Percentiles rank a stretch among this genome's conserved stretches.
phyloP scores from a whole-genome alignment of 2,797 vertebrate genomes.

The Tenualosa ilisha region DNA sequence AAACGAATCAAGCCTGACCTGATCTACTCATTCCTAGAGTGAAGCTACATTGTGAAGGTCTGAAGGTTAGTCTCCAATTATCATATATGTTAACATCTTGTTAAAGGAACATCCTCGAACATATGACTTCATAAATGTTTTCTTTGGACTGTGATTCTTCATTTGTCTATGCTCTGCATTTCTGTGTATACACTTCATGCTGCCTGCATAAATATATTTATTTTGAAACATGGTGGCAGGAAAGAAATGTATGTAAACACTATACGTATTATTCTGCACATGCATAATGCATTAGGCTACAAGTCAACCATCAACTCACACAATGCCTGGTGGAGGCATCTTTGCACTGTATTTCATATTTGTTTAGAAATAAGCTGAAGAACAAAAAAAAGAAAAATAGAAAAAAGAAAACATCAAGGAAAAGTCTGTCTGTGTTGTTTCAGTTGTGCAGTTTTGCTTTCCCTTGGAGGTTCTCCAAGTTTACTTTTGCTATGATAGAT shows the following conservation, averaged over 20 bases:
- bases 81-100: neutral
- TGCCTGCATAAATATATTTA: neutral
- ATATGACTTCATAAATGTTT: neutral
- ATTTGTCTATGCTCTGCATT: neutral
- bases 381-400: neutral
- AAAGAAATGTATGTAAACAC: neutral
- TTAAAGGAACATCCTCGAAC: neutral
- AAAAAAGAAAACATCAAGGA: neutral
- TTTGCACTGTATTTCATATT: neutral
- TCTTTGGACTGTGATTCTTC: neutral
- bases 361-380: slow-evolving; percentile 14
- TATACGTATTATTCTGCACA: neutral
- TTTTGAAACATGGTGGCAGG: neutral
- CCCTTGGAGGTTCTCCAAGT: neutral
- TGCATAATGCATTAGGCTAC: slow-evolving; percentile 6
- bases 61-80: neutral
- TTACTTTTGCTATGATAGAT: neutral
- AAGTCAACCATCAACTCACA: slow-evolving; percentile 16
- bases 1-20: neutral
- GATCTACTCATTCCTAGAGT: neutral
- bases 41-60: neutral
- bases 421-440: slow-evolving; percentile 20
- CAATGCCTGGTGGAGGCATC: neutral
- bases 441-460: slow-evolving; percentile 1
- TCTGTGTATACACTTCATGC: neutral